phyloP scores from a whole-genome alignment of 2,797 vertebrate species.

The Coilia nasus region DNA sequence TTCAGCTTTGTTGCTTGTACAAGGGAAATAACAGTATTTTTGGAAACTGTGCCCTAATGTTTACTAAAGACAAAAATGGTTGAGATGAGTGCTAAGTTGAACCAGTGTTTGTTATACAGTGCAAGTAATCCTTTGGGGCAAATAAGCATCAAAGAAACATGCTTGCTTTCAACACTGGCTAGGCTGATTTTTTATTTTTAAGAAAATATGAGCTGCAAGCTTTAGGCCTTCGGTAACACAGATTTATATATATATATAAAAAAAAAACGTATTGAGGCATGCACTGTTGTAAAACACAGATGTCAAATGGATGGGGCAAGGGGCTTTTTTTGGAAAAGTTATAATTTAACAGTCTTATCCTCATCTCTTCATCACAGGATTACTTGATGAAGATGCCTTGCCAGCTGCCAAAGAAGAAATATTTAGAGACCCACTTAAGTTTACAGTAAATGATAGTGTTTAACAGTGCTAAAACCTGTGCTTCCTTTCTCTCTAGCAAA shows the following conservation, averaged over 20 bases:
- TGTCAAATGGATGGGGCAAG: background rate
- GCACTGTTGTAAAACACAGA: background rate
- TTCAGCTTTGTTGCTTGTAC: background rate
- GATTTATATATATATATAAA: no score
- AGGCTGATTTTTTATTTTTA: no score
- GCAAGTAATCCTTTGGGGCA: no score
- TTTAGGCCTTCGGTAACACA: background rate
- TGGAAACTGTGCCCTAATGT: no score
- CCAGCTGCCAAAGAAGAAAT: slow-evolving; percentile 10
- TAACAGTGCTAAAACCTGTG: background rate
- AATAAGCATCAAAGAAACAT: no score
- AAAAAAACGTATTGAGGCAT: background rate
- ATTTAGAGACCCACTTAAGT: background rate
- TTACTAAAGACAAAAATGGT: no score
- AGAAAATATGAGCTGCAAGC: no score
- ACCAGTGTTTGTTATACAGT: background rate
- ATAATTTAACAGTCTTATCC: background rate
- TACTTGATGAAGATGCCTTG: background rate
- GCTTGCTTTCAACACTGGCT: no score
- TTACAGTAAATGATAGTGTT: slow-evolving; percentile 7
- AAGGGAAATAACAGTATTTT: no score
- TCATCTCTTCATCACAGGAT: background rate
- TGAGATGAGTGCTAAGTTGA: background rate
- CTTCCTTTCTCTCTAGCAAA: background rate
- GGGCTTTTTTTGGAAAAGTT: background rate